Percentiles rank a stretch among this genome's conserved stretches.
These are phyloP conservation scores for Xenops minutus DNA, from an alignment of 2,797 vertebrate species.

Conservation along the genomic window DNA sequence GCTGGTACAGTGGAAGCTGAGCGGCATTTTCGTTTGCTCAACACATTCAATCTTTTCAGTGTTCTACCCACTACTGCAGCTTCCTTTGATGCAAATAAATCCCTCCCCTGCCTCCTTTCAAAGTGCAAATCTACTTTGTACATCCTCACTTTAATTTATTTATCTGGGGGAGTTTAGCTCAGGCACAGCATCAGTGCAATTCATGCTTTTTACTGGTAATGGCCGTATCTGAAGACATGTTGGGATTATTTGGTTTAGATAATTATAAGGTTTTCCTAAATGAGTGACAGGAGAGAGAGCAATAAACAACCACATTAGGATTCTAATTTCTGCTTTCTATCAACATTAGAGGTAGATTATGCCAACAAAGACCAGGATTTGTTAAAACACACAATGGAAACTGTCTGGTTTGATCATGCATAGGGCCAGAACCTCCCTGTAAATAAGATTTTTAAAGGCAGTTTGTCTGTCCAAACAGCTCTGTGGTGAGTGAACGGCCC, in stretches of 20 bases:
- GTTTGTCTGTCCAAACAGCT: conserved; percentile 22
- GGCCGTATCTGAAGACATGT: not conserved
- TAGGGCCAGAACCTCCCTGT: not conserved
- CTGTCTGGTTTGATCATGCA: not conserved
- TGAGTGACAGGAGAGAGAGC: conserved; percentile 1
- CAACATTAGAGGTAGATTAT: not conserved
- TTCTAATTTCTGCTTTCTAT: conserved; percentile 3
- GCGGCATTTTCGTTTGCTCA: conserved; percentile 15
- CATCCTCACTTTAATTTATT: conserved; percentile 25
- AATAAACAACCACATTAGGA: conserved; percentile 9
- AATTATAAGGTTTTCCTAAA: conserved; percentile 28
- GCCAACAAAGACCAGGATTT: conserved; percentile 1
- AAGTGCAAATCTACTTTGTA: conserved; percentile 54
- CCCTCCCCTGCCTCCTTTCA: conserved; percentile 43
- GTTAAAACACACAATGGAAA: not conserved
- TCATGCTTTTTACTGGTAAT: conserved; percentile 6
- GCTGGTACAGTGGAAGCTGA: conserved; percentile 17
- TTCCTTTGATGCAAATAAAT: conserved; percentile 59
- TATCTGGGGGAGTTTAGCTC: conserved; percentile 10
- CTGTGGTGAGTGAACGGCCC: not conserved
- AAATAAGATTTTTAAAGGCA: conserved; percentile 22
- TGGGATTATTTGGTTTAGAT: conserved; percentile 8
- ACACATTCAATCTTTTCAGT: conserved; percentile 46
- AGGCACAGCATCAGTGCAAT: conserved; percentile 31
- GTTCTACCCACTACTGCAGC: conserved; percentile 48